Evolutionary conservation across 2,888 invertebrate species (phyloP).

Genomic region (Drosophila parthenogenetica): DNA sequence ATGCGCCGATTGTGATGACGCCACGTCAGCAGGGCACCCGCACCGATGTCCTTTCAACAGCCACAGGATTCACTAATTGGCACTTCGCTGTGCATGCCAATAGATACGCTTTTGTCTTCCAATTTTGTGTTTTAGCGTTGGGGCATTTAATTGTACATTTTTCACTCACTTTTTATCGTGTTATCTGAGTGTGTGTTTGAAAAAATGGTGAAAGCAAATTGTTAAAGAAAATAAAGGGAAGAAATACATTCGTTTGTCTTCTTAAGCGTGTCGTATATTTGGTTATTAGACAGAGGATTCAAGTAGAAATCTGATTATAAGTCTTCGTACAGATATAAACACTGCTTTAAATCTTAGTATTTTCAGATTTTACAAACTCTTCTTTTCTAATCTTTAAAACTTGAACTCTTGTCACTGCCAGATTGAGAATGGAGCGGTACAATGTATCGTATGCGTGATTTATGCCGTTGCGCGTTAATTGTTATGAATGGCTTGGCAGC

Average conservation of each 20-base stretch:
- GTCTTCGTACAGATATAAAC: too few species aligned
- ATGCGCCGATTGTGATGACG: conserved; percentile 64
- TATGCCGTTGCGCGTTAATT: conserved; percentile 37
- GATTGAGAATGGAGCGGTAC: background rate
- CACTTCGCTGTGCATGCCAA: conserved; percentile 57
- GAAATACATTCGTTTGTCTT: too few species aligned
- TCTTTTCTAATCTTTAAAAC: too few species aligned
- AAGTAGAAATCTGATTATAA: too few species aligned
- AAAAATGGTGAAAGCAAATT: too few species aligned
- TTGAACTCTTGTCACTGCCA: background rate
- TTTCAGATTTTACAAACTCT: too few species aligned
- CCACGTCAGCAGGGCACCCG: conserved; percentile 30
- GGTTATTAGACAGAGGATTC: too few species aligned
- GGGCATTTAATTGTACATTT: conserved; percentile 71
- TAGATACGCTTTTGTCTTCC: conserved; percentile 39
- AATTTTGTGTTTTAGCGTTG: conserved; percentile 31
- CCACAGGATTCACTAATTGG: conserved; percentile 62
- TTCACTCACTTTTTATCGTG: background rate
- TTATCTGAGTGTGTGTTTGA: too few species aligned
- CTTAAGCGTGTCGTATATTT: too few species aligned
- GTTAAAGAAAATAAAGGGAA: too few species aligned
- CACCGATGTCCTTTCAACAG: conserved; percentile 18
- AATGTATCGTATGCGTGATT: conserved; percentile 66
- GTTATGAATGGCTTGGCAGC: conserved; percentile 23
- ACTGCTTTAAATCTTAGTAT: too few species aligned